A percentile compares a stretch with the other conserved stretches of the same genome.
Conservation (phyloP, 2,888 invertebrate genomes). For the Aphodius sticticus region DNA sequence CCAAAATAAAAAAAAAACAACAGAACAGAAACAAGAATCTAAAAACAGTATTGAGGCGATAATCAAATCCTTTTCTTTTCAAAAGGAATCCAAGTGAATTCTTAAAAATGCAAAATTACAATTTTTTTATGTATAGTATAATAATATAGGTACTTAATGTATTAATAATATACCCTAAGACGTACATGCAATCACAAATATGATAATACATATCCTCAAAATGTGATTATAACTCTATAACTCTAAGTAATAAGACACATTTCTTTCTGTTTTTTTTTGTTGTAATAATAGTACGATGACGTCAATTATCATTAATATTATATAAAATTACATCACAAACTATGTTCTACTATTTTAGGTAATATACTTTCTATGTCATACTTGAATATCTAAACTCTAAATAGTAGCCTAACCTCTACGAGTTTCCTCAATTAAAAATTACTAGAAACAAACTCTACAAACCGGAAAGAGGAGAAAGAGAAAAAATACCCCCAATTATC, state of each 20-base stretch:
- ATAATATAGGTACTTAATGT: conserved; percentile 43
- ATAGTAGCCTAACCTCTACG: not conserved
- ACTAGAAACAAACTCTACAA: conserved; percentile 27
- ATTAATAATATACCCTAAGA: conserved; percentile 23
- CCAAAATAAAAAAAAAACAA: conserved; percentile 33
- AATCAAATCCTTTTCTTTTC: conserved; percentile 24
- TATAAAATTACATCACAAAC: conserved; percentile 44
- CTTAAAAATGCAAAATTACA: conserved; percentile 45
- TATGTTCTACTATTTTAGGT: conserved; percentile 27
- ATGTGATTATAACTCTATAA: conserved; percentile 28
- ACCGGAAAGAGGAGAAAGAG: conserved; percentile 30
- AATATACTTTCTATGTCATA: conserved; percentile 27
- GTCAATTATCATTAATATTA: conserved; percentile 38
- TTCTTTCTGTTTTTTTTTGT: conserved; percentile 54
- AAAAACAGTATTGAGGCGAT: not conserved
- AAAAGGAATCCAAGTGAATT: conserved; percentile 13
- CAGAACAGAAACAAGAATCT: conserved; percentile 18
- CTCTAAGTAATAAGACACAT: conserved; percentile 28
- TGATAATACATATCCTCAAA: conserved; percentile 36
- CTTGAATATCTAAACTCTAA: not conserved
- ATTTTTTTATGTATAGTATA: conserved; percentile 40
- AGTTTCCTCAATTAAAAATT: conserved; percentile 29
- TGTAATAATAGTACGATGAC: conserved; percentile 55
- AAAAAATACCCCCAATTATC: conserved; percentile 20
- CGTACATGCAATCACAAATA: conserved; percentile 46